Percentiles rank a stretch among this genome's conserved stretches.
Conservation (phyloP, 2,888 invertebrate species). For the Brenthis ino region DNA sequence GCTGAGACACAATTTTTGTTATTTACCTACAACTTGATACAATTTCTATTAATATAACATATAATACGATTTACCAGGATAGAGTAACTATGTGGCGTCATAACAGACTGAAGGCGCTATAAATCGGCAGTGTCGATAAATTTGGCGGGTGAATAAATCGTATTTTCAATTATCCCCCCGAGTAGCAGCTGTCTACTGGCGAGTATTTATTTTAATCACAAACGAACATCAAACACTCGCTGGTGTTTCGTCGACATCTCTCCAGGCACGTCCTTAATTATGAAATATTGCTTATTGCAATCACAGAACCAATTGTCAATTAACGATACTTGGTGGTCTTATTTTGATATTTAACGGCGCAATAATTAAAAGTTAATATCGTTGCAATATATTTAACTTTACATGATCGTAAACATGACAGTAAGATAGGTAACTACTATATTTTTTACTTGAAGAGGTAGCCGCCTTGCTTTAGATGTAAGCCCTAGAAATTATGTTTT, state of each 20-base stretch:
- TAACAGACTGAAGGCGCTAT: constrained; percentile 50
- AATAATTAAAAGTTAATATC: constrained; percentile 16
- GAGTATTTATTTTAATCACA: constrained; percentile 79
- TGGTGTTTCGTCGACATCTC: constrained; percentile 64
- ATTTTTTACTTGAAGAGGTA: constrained; percentile 10
- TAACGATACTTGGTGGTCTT: constrained; percentile 31
- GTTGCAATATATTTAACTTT: constrained; percentile 2
- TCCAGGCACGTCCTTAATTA: constrained; percentile 61
- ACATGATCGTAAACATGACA: constrained; percentile 15
- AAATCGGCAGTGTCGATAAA: constrained; percentile 76
- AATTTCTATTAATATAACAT: too few relatives aligned
- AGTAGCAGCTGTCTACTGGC: constrained; percentile 77
- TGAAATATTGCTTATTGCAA: constrained; percentile 44
- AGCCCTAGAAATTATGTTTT: constrained; percentile 2
- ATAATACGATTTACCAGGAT: too few relatives aligned
- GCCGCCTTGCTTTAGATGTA: constrained; percentile 15
- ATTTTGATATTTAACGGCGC: constrained; percentile 22
- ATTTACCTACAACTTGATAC: too few relatives aligned
- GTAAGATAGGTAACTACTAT: constrained; percentile 7
- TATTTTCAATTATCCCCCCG: constrained; percentile 76
- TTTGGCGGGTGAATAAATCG: constrained; percentile 79
- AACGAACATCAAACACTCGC: constrained; percentile 59
- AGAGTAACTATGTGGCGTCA: constrained; percentile 8
- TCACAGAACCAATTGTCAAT: constrained; percentile 41
- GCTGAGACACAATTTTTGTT: too few relatives aligned